A percentile compares a stretch with the other conserved stretches of the same genome.
Conservation (phyloP, 2,113 vertebrate genomes). For the Hoplias malabaricus region DNA sequence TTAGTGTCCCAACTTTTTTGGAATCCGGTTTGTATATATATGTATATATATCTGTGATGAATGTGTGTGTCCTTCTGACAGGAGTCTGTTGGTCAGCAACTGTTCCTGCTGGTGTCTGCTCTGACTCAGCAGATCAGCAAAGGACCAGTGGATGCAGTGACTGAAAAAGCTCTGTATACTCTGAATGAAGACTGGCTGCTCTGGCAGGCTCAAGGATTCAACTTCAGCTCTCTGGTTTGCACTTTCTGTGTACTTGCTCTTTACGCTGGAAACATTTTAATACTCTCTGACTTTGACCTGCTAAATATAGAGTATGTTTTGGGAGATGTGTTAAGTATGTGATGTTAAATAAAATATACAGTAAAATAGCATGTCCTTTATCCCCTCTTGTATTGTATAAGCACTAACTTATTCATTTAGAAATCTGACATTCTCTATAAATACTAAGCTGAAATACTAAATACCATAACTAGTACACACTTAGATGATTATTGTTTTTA, state of each 20-base stretch:
- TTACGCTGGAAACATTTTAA: background rate
- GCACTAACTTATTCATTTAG: no score
- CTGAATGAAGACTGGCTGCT: constrained; percentile 96
- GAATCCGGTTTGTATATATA: no score
- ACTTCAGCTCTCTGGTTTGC: constrained; percentile 84
- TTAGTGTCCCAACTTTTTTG: no score
- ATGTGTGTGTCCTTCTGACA: constrained; percentile 54
- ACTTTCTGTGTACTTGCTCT: background rate
- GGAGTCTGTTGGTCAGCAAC: constrained; percentile 90
- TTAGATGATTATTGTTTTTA: background rate
- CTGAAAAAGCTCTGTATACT: constrained; percentile 91
- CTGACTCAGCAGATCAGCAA: constrained; percentile 89
- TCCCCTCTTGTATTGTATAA: no score
- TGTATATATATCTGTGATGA: no score
- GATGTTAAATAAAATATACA: background rate
- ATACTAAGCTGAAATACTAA: no score
- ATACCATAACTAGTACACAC: no score
- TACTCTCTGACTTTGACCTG: background rate
- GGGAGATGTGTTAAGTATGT: background rate
- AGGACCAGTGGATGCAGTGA: constrained; percentile 91
- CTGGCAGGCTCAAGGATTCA: constrained; percentile 92
- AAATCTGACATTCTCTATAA: no score
- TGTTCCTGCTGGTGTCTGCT: constrained; percentile 88
- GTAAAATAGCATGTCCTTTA: no score
- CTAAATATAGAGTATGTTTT: no score